These are phyloP conservation scores for Trichogramma evanescens DNA, from an alignment of 2,888 invertebrate genomes.

Conservation along the genomic window DNA sequence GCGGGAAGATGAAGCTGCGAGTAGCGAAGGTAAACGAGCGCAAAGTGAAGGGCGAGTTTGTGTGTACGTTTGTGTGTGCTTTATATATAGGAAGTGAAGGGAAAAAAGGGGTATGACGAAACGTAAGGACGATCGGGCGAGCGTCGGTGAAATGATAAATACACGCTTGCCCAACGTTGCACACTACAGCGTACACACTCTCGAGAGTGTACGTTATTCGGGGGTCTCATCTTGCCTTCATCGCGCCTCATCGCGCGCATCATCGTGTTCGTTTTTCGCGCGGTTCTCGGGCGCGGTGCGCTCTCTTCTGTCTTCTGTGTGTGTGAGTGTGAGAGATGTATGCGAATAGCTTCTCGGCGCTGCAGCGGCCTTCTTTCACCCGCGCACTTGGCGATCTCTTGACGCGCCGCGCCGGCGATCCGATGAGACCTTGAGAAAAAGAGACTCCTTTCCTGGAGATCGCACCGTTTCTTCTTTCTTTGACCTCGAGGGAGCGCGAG, in stretches of 20 bases:
- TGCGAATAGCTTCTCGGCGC: neutral
- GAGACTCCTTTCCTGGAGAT: neutral
- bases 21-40: neutral
- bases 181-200: no score
- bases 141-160: constrained; percentile 6
- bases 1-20: no score
- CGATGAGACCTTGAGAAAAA: no score
- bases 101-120: constrained; percentile 8
- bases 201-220: neutral
- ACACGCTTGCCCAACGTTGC: constrained; percentile 1
- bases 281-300: neutral
- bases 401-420: no score
- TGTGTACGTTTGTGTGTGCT: no score
- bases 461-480: constrained; percentile 12
- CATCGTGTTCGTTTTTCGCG: neutral
- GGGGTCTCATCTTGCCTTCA: constrained; percentile 15
- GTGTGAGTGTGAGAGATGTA: neutral
- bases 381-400: no score
- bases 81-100: constrained; percentile 19
- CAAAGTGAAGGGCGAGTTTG: constrained; percentile 8
- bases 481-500: constrained; percentile 9
- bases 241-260: neutral
- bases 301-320: constrained; percentile 8
- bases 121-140: constrained; percentile 14
- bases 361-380: no score